Evolutionary conservation across 2,113 vertebrate genomes (phyloP).

Genomic region (Ptyas mucosa): DNA sequence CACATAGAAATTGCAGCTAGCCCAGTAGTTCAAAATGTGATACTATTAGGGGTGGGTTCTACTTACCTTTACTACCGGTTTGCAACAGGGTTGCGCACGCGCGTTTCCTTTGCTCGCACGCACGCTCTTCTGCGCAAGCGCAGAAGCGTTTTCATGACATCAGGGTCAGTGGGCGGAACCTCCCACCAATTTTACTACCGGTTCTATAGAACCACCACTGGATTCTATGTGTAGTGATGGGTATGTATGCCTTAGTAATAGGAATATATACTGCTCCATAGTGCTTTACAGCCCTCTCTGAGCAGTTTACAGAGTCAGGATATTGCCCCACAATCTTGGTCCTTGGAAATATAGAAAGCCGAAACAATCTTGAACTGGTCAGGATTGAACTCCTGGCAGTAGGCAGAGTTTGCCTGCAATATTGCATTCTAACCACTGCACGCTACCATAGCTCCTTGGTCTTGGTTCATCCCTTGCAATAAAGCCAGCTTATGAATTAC

Average conservation of each 20-base stretch:
- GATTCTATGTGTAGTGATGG: not conserved
- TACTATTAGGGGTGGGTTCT: not conserved
- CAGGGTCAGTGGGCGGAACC: too few relatives aligned
- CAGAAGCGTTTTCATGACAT: too few relatives aligned
- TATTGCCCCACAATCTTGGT: not conserved
- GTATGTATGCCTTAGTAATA: not conserved
- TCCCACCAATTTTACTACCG: too few relatives aligned
- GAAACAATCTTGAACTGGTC: too few relatives aligned
- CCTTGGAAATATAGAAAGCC: not conserved
- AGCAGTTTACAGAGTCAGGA: not conserved
- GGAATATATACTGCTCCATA: not conserved
- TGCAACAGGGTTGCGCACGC: too few relatives aligned
- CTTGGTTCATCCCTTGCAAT: not conserved
- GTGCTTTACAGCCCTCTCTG: not conserved
- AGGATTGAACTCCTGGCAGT: not conserved
- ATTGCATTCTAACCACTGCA: not conserved
- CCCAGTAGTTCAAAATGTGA: not conserved
- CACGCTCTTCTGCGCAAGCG: too few relatives aligned
- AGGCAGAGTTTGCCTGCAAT: not conserved
- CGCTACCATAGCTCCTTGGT: not conserved
- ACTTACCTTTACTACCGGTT: too few relatives aligned
- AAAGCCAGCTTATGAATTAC: not conserved
- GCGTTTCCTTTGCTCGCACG: too few relatives aligned
- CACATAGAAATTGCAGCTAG: not conserved
- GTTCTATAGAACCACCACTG: too few relatives aligned